Evolutionary conservation across 2,113 vertebrate genomes (phyloP).

Genomic region (Desmodus rotundus): DNA sequence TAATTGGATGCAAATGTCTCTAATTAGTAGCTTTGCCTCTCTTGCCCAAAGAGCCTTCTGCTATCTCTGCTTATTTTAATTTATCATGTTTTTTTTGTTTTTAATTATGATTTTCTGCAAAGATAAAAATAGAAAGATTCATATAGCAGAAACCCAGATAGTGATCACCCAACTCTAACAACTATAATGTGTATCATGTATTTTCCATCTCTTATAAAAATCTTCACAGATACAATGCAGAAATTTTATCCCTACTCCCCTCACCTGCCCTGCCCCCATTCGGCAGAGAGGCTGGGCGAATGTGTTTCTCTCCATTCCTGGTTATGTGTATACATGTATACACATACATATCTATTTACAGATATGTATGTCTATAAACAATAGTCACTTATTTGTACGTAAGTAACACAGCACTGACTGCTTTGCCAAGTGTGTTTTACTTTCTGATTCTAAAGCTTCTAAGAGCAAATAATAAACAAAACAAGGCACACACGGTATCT

Average conservation of each 20-base stretch:
- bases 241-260: not conserved
- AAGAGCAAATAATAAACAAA: not conserved
- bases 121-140: not conserved
- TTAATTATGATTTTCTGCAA: not conserved
- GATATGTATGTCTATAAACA: not conserved
- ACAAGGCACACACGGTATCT: not conserved
- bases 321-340: not conserved
- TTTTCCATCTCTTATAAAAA: not conserved
- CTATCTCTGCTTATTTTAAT: not conserved
- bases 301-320: not conserved
- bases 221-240: not conserved
- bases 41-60: not conserved
- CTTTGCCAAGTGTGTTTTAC: not conserved
- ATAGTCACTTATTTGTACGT: not conserved
- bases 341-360: not conserved
- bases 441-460: not conserved
- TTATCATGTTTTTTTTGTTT: not conserved
- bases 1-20: not conserved
- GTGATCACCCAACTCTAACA: not conserved
- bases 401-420: not conserved
- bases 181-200: not conserved
- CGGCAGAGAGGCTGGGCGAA: not conserved
- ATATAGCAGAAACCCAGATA: not conserved
- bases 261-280: not conserved
- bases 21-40: not conserved